Conservation (phyloP, 2,888 invertebrate genomes). For the Ectemnius cavifrons region DNA sequence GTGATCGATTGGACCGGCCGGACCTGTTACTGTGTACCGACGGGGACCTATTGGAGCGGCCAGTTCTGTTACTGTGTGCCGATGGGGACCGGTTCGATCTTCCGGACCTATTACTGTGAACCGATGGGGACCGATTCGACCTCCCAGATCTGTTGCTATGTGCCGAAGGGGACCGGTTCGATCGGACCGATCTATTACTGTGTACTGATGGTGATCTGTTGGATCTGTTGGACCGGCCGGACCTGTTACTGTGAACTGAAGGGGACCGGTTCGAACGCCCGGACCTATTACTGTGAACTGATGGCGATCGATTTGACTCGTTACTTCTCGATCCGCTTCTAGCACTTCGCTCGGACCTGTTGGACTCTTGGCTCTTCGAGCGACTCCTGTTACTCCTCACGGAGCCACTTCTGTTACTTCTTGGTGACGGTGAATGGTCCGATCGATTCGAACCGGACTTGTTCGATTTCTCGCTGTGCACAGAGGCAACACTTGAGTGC, state of each 20-base stretch:
- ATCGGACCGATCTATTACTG: neutral
- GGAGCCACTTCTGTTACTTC: conserved; percentile 34
- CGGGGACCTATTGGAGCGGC: neutral
- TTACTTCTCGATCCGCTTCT: too few species aligned
- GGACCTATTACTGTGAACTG: neutral
- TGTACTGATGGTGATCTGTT: neutral
- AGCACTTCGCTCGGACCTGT: too few species aligned
- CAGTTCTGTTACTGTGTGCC: neutral
- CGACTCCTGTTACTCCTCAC: conserved; percentile 67
- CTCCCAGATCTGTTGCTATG: neutral
- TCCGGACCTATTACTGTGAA: neutral
- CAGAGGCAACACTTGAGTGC: conserved; percentile 69
- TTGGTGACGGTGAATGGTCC: neutral
- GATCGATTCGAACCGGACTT: conserved; percentile 31
- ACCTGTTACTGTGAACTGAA: neutral
- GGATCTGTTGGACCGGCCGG: neutral
- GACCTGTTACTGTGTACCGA: neutral
- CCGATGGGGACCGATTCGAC: neutral
- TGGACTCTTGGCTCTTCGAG: conserved; percentile 20
- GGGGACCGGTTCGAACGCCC: neutral
- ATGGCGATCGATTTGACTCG: neutral
- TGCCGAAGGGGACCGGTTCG: neutral
- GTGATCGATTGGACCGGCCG: neutral
- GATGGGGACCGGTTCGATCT: neutral
- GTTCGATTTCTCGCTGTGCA: conserved; percentile 65